phyloP scores from a whole-genome alignment of 2,888 invertebrate genomes.

The Temnothorax ravouxi region DNA sequence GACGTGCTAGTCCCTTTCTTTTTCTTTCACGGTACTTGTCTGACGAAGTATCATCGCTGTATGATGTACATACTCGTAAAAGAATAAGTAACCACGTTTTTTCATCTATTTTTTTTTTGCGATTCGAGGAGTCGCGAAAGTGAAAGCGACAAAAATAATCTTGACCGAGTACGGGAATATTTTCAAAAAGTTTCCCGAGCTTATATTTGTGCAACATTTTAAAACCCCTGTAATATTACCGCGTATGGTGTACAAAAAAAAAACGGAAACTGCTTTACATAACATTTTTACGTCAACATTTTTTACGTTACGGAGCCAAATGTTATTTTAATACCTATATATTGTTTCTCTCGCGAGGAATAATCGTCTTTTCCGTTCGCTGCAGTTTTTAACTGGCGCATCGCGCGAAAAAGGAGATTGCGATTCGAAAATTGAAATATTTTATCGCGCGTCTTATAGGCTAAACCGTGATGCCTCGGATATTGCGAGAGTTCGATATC shows the following conservation, averaged over 20 bases:
- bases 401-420: background rate
- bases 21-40: no score
- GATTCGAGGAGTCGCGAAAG: background rate
- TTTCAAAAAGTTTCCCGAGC: background rate
- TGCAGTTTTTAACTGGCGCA: background rate
- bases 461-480: constrained; percentile 30
- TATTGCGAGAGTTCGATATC: constrained; percentile 14
- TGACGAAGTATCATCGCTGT: no score
- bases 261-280: background rate
- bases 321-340: background rate
- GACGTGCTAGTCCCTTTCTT: no score
- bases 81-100: no score
- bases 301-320: background rate
- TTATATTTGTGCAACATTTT: background rate
- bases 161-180: background rate
- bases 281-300: background rate
- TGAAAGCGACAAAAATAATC: constrained; percentile 1
- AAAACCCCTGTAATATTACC: background rate
- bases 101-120: background rate
- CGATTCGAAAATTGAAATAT: background rate
- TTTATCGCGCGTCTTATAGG: background rate
- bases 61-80: no score
- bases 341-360: background rate
- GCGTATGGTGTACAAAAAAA: background rate
- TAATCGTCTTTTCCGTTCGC: background rate